phyloP scores from a whole-genome alignment of 2,113 vertebrate species.

The Crotalus horridus region DNA sequence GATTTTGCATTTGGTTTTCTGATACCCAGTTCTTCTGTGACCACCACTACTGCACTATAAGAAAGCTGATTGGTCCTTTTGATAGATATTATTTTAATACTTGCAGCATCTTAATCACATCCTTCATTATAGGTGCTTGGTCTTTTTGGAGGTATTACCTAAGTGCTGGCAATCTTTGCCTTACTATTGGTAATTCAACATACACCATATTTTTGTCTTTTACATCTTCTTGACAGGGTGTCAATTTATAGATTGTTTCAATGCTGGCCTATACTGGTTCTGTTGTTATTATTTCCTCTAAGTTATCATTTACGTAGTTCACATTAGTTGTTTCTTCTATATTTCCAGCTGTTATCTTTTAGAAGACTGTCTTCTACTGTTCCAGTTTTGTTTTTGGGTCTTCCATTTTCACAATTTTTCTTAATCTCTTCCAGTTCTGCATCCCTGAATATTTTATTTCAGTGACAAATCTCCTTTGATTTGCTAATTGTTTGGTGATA shows the following conservation, averaged over 20 bases:
- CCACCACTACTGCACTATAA: neutral
- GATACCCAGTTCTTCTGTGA: neutral
- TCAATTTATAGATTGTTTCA: neutral
- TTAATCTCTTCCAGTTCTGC: neutral
- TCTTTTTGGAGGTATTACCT: neutral
- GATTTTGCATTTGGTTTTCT: neutral
- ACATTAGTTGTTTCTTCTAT: neutral
- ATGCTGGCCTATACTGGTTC: neutral
- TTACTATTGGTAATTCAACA: neutral
- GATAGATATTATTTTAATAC: neutral
- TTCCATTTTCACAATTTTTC: neutral
- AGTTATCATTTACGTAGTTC: neutral
- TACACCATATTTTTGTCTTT: neutral
- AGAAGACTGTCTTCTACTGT: neutral
- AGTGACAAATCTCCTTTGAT: neutral
- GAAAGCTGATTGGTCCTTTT: neutral
- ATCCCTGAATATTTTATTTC: neutral
- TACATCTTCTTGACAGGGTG: neutral
- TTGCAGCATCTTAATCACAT: neutral
- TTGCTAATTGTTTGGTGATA: neutral
- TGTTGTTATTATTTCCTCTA: neutral
- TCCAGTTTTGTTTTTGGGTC: neutral
- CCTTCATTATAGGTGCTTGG: neutral
- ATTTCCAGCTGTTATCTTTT: neutral
- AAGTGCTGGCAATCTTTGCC: neutral